Base-by-base conservation (phyloP, 2,113 vertebrate genomes). In the Buteo buteo region DNA sequence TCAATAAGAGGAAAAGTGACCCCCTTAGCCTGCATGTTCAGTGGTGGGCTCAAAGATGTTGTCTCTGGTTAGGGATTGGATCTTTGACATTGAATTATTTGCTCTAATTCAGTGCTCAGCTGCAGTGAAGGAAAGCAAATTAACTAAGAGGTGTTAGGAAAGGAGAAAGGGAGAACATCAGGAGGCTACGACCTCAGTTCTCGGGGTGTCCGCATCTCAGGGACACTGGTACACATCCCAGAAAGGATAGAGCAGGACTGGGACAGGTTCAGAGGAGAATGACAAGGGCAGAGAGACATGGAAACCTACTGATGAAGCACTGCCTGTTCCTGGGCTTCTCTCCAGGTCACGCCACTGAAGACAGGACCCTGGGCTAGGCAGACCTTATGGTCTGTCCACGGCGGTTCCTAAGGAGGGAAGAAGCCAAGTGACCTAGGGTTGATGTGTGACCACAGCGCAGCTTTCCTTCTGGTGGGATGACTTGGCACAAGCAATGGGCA, bases 251-350 rank as follows among this genome's bases (percentile, higher is more conserved):
- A 89, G 50, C 40, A 86, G 69, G 44, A 66, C n/a, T 77, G 81
- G 52, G 36, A 61, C 34, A 64, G 44, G 47, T 59, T 92, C 90
- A 88, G 80, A 80, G 71, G 36, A 90, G 66, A 80, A 54, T 10
- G 71, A 29, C 67, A 94, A 54, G 50, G 72, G 36, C 54, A 40
- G 2, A 64, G 74, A 94, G 69, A 54, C 24, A 19, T 20, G 67
- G 49, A 90, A 92, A 82, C 49, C 62, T 70, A 6, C 40, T 77
- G 69, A 76, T 45, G 62, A 86, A 93, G 10, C 14, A 36, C n/a
- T 74, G 84, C n/a, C 38, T 91, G 40, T 71, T 95, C 59, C 87
- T 66, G 76, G 86, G 86, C 94, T 91, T 20, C 55, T 86, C 58
- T 92, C 62, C 47, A 78, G 42, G 32, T 59, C 69, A 0, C 0